Base-by-base conservation (phyloP, 1,140 invertebrate species). In the Acromyrmex charruanus region DNA sequence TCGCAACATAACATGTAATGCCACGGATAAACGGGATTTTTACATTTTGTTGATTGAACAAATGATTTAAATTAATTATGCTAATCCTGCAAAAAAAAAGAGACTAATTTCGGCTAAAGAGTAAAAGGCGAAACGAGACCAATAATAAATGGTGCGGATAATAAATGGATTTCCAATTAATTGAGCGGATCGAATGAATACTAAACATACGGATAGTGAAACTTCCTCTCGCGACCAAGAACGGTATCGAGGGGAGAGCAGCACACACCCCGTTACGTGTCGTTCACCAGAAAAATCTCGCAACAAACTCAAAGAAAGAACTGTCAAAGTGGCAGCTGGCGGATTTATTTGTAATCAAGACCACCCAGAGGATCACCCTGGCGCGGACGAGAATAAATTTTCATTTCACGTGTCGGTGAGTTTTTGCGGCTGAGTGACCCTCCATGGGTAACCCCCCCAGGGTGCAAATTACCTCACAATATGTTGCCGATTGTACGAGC, bases 401-500 rank as follows among this genome's bases (percentile, higher is more conserved):
- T 92, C 72, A 91, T 89, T 93, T 93, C 89, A 92, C 92, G 87
- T 88, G 51, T 89, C 90, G 85, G 31, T 90, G 86, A 77, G 28
- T 87, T 92, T 88, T 90, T 85, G 84, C 90, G 75, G 87, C 35
- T 77, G 89, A 93, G 63, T 87, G 81, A 85, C 63, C 77, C 80
- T 87, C 82, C 77, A 87, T 90, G 86, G 84, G 58, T 53, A 59
- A 75, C 69, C 53, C 77, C 81, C 81, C 51, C 35, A 66, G 66
- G 59, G 66, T 51, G 87, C 90, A 92, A 92, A 92, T 92, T 91
- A 86, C 84, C 88, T 85, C 69, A 82, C 92, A 93, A 93, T 93
- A 93, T 93, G 93, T 93, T 90, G 87, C 88, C 84, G 77, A 91
- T 92, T 92, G 89, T 85, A 80, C 74, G 65, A 71, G 59, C 55